Conservation (phyloP, 2,888 invertebrate genomes). For the Chironomus tentans region DNA sequence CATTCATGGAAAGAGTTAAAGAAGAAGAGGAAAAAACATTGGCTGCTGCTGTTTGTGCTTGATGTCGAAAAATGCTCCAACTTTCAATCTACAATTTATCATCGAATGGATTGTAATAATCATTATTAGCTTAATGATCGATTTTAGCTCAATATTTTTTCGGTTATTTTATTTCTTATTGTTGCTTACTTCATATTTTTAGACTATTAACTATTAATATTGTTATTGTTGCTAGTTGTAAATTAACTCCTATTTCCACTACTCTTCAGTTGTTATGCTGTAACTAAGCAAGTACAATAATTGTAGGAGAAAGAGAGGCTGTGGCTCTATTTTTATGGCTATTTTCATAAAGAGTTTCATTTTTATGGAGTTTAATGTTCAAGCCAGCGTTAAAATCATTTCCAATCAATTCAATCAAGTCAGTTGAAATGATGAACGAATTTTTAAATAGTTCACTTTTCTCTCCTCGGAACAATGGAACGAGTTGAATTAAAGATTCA, state of each 20-base stretch:
- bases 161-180: neutral
- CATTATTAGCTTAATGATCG: neutral
- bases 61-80: neutral
- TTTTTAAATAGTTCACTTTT: too few relatives aligned
- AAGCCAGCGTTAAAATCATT: neutral
- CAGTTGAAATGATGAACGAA: neutral
- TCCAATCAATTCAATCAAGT: conserved; percentile 16
- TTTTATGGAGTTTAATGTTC: neutral
- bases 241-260: conserved; percentile 2
- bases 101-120: neutral
- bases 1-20: neutral
- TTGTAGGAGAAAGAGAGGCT: neutral
- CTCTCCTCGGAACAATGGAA: too few relatives aligned
- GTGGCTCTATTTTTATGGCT: neutral
- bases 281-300: too few relatives aligned
- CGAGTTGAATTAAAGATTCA: too few relatives aligned
- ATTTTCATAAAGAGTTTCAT: neutral
- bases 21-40: neutral
- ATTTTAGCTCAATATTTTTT: neutral
- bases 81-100: neutral
- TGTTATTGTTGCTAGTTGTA: neutral
- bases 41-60: conserved; percentile 4
- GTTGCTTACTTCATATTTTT: neutral
- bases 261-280: neutral
- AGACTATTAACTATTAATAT: neutral